A percentile compares a stretch with the other conserved stretches of the same genome.
phyloP scores from a whole-genome alignment of 1,140 invertebrate genomes.

The Drosophila tristis region DNA sequence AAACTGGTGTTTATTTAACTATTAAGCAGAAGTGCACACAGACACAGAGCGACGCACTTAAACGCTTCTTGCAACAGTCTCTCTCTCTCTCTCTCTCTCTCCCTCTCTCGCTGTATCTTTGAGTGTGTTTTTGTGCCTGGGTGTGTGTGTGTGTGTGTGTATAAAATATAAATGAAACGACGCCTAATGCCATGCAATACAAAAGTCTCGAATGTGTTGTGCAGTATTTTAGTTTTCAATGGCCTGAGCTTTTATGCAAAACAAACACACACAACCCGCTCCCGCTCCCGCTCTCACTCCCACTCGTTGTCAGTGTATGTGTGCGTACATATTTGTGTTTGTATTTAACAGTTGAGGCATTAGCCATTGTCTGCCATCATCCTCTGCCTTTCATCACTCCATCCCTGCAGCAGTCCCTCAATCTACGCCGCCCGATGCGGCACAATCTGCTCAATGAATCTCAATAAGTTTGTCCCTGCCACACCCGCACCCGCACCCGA shows the following conservation, averaged over 20 bases:
- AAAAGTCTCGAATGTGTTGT: conserved; percentile 75
- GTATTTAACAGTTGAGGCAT: conserved; percentile 75
- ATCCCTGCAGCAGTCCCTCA: not conserved
- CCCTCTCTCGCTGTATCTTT: not conserved
- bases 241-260: conserved; percentile 78
- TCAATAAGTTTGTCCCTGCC: conserved; percentile 75
- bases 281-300: not conserved
- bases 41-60: conserved; percentile 46
- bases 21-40: conserved; percentile 75
- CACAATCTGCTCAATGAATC: conserved; percentile 79
- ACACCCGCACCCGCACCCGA: not conserved
- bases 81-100: conserved; percentile 2
- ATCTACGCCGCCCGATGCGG: conserved; percentile 44
- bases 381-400: not conserved
- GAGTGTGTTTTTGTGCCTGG: conserved; percentile 3
- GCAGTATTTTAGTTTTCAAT: conserved; percentile 82
- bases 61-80: conserved; percentile 19
- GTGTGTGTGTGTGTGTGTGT: conserved; percentile 56
- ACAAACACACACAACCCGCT: conserved; percentile 54
- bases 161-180: conserved; percentile 80
- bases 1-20: conserved; percentile 79
- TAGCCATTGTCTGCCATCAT: conserved; percentile 61
- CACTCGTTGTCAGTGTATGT: conserved; percentile 40
- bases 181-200: conserved; percentile 77
- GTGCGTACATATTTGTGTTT: conserved; percentile 59